These are phyloP conservation scores for Andrena minutula DNA, from an alignment of 2,888 invertebrate genomes.

Conservation along the genomic window DNA sequence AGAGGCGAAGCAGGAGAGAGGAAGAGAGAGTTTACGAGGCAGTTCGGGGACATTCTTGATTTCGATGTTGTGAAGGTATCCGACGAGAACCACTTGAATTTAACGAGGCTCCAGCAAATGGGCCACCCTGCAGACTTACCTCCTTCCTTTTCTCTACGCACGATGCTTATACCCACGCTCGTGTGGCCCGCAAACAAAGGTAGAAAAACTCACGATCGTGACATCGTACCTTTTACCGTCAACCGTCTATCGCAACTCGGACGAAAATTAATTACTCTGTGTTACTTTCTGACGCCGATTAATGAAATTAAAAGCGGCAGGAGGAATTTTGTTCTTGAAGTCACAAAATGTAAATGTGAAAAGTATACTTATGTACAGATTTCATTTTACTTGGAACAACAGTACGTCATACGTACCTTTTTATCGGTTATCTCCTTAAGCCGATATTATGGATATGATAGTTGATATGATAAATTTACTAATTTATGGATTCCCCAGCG, in stretches of 20 bases:
- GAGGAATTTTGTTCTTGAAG: not conserved
- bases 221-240: conserved; percentile 43
- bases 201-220: conserved; percentile 51
- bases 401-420: too few relatives aligned
- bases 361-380: too few relatives aligned
- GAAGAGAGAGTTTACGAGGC: conserved; percentile 77
- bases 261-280: conserved; percentile 22
- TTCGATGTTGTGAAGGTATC: conserved; percentile 77
- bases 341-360: not conserved
- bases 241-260: conserved; percentile 22
- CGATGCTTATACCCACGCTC: conserved; percentile 55
- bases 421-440: too few relatives aligned
- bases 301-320: not conserved
- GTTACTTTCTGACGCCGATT: not conserved
- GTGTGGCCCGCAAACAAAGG: conserved; percentile 59
- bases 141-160: conserved; percentile 63
- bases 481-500: too few relatives aligned
- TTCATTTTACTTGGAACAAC: too few relatives aligned
- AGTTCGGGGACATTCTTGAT: conserved; percentile 82
- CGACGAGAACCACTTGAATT: conserved; percentile 80
- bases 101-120: conserved; percentile 79
- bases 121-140: conserved; percentile 77
- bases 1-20: conserved; percentile 38
- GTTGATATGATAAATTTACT: too few relatives aligned
- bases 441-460: too few relatives aligned